phyloP scores from a whole-genome alignment of 2,113 vertebrate species.

The Apteryx owenii region DNA sequence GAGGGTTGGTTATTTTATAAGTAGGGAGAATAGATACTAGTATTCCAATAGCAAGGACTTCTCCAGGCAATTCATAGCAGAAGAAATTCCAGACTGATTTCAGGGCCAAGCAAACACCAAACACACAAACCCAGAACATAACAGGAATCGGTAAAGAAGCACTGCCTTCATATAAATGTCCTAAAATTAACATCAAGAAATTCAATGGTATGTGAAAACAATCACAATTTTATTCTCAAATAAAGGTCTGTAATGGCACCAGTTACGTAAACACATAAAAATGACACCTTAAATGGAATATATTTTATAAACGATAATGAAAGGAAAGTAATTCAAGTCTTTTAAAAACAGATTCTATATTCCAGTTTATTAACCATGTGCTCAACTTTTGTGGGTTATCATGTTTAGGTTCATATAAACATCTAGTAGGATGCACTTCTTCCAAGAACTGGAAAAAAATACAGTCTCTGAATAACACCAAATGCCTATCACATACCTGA shows the following conservation, averaged over 20 bases:
- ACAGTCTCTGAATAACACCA: not conserved
- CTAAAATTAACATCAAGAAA: not conserved
- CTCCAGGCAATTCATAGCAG: not conserved
- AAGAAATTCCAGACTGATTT: not conserved
- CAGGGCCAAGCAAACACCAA: not conserved
- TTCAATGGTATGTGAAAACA: not conserved
- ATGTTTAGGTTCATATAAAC: not conserved
- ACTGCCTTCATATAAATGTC: not conserved
- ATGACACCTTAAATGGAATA: not conserved
- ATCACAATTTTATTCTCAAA: not conserved
- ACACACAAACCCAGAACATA: not conserved
- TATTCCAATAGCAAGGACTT: not conserved
- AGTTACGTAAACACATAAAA: not conserved
- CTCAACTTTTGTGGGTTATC: not conserved
- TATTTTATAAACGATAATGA: not conserved
- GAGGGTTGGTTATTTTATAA: not conserved
- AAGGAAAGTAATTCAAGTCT: not conserved
- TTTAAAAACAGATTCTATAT: not conserved
- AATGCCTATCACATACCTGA: not conserved
- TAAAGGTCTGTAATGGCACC: not conserved
- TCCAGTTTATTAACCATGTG: not conserved
- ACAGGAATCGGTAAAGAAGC: not conserved
- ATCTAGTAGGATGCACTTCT: not conserved
- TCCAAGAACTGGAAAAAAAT: not conserved
- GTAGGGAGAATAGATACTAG: not conserved